Base-by-base conservation (phyloP, 2,888 invertebrate species). In the Eupithecia insigniata region DNA sequence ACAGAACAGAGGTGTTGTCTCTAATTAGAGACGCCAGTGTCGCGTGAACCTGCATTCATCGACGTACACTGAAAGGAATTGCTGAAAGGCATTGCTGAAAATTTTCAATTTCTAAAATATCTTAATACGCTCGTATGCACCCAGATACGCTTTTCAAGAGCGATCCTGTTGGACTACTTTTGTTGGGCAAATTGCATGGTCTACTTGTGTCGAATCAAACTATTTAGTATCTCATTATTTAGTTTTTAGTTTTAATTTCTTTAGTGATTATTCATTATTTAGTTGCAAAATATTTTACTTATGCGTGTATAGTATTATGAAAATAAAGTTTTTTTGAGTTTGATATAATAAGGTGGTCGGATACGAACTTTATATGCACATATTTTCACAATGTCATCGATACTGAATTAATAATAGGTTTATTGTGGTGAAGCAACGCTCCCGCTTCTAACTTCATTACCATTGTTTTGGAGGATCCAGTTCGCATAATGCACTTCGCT, bases 1-100 rank as follows among this genome's bases (percentile, higher is more conserved):
- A 26, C 55, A 14, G 26, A 55, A 26, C 55, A 51, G 55, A 55
- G 26, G 55, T 26, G 55, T 55, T 55, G 55, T 55, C 55, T 55
- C 76, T 82, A 84, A 84, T 84, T 83, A 83, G 81, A 73, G 77
- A 69, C 69, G 64, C 77, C 70, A 76, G 79, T 77, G 80, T 81
- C 62, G 76, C 72, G 72, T 66, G 70, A 72, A 74, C 51, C 62
- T 62, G 30, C 30, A 55, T 60, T 18, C 64, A 51, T 30, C 8
- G 55, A 26, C n/a, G 55, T 55, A 55, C 55, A 22, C 51, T 22
- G 12, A 26, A 55, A n/a, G n/a, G n/a, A n/a, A n/a, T n/a, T n/a
- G n/a, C n/a, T 39, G 14, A 12, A 51, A 69, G 67, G 28, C 16
- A 22, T 26, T 51, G 10, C 51, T 51, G 51, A 51, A 51, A 26